Percentiles rank a stretch among this genome's conserved stretches.
phyloP scores from a whole-genome alignment of 2,888 invertebrate genomes.

The Lymantria dispar region DNA sequence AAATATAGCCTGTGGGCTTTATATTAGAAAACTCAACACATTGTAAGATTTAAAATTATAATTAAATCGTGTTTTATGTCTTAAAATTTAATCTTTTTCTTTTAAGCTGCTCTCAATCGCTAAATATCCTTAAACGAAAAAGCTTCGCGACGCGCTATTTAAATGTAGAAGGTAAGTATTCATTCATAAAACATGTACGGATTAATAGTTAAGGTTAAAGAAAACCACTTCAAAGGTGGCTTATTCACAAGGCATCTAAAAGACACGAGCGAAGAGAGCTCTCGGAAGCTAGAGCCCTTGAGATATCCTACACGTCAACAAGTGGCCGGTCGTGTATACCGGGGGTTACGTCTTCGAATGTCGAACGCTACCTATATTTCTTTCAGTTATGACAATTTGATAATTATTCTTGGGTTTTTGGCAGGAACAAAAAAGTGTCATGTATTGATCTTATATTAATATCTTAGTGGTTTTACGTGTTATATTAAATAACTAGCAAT shows the following conservation, averaged over 20 bases:
- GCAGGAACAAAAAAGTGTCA: too few relatives aligned
- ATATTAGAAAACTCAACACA: constrained; percentile 31
- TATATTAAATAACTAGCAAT: too few relatives aligned
- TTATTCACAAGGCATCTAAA: constrained; percentile 44
- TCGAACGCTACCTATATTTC: constrained; percentile 12
- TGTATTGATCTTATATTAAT: too few relatives aligned
- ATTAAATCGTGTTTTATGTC: neutral
- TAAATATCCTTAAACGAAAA: too few relatives aligned
- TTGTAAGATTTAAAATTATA: constrained; percentile 12
- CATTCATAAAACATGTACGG: neutral
- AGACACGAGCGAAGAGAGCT: constrained; percentile 56
- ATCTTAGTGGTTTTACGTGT: too few relatives aligned
- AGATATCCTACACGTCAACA: constrained; percentile 61
- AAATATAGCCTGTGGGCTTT: constrained; percentile 26
- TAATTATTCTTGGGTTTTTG: too few relatives aligned
- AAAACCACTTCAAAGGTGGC: constrained; percentile 22
- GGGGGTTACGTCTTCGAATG: constrained; percentile 32
- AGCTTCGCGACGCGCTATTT: too few relatives aligned
- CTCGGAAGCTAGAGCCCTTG: constrained; percentile 63
- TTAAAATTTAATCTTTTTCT: too few relatives aligned
- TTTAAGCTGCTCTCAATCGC: too few relatives aligned
- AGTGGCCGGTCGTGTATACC: constrained; percentile 63
- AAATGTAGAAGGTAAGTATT: too few relatives aligned
- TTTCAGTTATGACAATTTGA: too few relatives aligned
- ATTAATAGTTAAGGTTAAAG: constrained; percentile 16